Percentiles rank a stretch among this genome's conserved stretches.
Conservation (phyloP, 92 coral and sea anemone species). For the Anthopleura xanthogrammica region DNA sequence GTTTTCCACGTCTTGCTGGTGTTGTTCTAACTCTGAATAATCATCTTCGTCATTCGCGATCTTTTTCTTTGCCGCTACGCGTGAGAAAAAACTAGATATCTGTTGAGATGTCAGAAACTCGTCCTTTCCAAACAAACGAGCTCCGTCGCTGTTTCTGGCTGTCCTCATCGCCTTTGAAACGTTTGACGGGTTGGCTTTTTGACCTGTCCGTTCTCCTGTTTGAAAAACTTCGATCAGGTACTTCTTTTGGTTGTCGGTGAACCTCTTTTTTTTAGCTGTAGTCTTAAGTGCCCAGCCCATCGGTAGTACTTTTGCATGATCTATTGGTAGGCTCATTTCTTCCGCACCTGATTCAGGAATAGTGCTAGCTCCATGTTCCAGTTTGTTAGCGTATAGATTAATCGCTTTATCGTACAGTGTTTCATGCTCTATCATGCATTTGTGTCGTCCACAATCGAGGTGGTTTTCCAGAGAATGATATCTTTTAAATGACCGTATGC, state of each 20-base stretch:
- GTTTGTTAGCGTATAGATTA: too few relatives aligned
- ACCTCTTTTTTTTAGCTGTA: conserved; percentile 24
- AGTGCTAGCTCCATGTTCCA: too few relatives aligned
- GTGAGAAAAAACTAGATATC: conserved; percentile 41
- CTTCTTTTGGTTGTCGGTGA: conserved; percentile 44
- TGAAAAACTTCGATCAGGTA: conserved; percentile 32
- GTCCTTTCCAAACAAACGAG: conserved; percentile 20
- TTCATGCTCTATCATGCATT: too few relatives aligned
- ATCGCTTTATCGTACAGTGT: too few relatives aligned
- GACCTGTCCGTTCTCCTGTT: conserved; percentile 41
- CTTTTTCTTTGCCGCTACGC: too few relatives aligned
- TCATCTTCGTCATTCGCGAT: not conserved
- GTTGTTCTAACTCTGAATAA: conserved; percentile 10
- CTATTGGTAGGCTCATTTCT: too few relatives aligned
- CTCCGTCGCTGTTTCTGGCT: conserved; percentile 27
- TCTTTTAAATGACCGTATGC: too few relatives aligned
- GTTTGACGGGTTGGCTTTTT: conserved; percentile 27
- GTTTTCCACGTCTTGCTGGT: conserved; percentile 7
- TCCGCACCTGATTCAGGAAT: too few relatives aligned
- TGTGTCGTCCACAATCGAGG: too few relatives aligned
- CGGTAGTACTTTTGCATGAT: not conserved
- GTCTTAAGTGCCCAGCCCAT: conserved; percentile 55
- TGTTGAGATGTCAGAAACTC: conserved; percentile 36
- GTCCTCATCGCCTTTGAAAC: conserved; percentile 36
- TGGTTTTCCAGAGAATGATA: too few relatives aligned